Evolutionary conservation across 1,140 invertebrate species (phyloP), one percentile per base, ranked within the genome.

Genomic region (Zaprionus davidi): DNA sequence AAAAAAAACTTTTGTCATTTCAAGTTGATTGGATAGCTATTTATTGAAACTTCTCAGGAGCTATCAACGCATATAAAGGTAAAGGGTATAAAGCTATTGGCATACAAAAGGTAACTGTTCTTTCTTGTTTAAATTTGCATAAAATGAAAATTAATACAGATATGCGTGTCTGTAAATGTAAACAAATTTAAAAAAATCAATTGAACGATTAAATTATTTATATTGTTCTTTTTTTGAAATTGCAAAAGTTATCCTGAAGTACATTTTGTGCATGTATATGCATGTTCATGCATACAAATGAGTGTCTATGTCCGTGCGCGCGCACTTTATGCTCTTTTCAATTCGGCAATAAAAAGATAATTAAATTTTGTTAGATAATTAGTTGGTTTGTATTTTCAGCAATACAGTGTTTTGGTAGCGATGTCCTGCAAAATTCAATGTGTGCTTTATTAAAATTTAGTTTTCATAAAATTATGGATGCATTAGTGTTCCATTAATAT

Each of bases 361-460:
- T 73, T 78, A 65, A 88, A 88, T 86, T 82, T 69, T 77, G 70
- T 74, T 78, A 55, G 67, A 63, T 86, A 86, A 88, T 86, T 86
- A 88, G 75, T 67, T 76, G 31, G 60, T 22, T 51, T 49, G 76
- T 46, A 65, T 85, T 78, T 84, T 78, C 55, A 55, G 69, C 49
- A 51, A 38, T 26, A 58, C 46, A 58, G 60, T 41, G 41, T 71
- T 55, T 71, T 64, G 71, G 65, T 69, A 57, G 71, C 78, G 71
- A 64, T 58, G 31, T 75, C 13, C 20, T 28, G 66, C 49, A 51
- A 71, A 76, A 71, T 68, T 67, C 65, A 71, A 83, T 80, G 46
- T 56, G 26, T 84, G 36, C 56, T 71, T 68, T 72, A 67, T 81
- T 78, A 72, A 63, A 71, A 57, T 84, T 80, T 56, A 77, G 41